A percentile compares a stretch with the other conserved stretches of the same genome.
Conservation (phyloP, 2,797 vertebrate species). For the Sebastes cheni region DNA sequence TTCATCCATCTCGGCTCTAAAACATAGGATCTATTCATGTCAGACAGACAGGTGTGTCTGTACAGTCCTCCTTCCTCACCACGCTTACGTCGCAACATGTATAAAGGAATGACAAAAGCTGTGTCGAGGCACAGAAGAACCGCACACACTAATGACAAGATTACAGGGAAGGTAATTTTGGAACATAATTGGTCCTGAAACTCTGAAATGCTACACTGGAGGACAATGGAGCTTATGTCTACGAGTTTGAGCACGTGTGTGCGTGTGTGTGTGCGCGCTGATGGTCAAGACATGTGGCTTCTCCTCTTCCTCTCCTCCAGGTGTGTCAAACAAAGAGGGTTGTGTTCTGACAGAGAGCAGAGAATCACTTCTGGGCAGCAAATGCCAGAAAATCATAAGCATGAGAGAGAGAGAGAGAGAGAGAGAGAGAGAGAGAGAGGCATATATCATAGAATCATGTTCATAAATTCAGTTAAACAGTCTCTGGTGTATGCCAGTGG, state of each 20-base stretch:
- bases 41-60: not conserved
- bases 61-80: not conserved
- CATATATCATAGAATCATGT: not conserved
- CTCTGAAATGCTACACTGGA: not conserved
- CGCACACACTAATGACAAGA: slow-evolving; percentile 26
- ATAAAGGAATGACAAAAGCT: not conserved
- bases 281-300: slow-evolving; percentile 1
- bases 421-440: no score
- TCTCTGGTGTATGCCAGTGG: not conserved
- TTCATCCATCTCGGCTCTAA: not conserved
- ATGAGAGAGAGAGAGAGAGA: not conserved
- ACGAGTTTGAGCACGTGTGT: not conserved
- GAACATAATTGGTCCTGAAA: slow-evolving; percentile 20
- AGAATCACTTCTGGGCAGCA: not conserved
- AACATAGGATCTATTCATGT: slow-evolving; percentile 21
- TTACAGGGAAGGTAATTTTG: slow-evolving; percentile 30
- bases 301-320: not conserved
- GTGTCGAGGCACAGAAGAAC: not conserved
- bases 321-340: slow-evolving; percentile 35
- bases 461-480: no score
- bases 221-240: slow-evolving; percentile 38
- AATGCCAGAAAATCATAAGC: not conserved
- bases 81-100: not conserved
- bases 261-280: not conserved
- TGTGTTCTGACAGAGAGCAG: slow-evolving; percentile 7